Percentiles rank a stretch among this genome's conserved stretches.
Conservation (phyloP, 1,140 invertebrate genomes). For the Galleria mellonella region DNA sequence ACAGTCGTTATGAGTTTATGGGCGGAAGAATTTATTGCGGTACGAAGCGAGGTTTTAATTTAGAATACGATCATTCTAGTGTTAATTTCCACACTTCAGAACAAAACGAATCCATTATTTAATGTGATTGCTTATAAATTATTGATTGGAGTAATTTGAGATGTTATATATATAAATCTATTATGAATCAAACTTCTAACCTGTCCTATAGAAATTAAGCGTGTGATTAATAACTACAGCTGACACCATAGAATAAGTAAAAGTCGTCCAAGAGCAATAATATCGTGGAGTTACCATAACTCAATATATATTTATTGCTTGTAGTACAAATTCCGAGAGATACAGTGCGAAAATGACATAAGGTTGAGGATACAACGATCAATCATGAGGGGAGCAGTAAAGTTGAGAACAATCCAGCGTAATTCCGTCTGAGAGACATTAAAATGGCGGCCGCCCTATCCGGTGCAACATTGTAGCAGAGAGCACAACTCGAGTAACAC, state of each 20-base stretch:
- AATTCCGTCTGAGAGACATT: slow-evolving; percentile 71
- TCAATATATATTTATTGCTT: slow-evolving; percentile 64
- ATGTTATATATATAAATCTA: no score
- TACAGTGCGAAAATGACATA: slow-evolving; percentile 65
- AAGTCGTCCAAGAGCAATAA: slow-evolving; percentile 22
- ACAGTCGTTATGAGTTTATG: slow-evolving; percentile 63
- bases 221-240: slow-evolving; percentile 5
- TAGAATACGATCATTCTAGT: slow-evolving; percentile 53
- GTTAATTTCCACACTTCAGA: slow-evolving; percentile 51
- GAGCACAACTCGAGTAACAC: slow-evolving; percentile 31
- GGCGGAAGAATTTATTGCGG: slow-evolving; percentile 56
- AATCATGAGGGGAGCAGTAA: slow-evolving; percentile 66
- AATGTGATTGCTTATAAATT: background rate
- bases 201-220: slow-evolving; percentile 2
- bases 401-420: slow-evolving; percentile 71
- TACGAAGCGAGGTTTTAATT: slow-evolving; percentile 49
- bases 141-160: no score
- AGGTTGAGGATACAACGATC: slow-evolving; percentile 68
- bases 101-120: slow-evolving; percentile 6
- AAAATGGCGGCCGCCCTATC: slow-evolving; percentile 69
- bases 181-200: no score
- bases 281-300: slow-evolving; percentile 50
- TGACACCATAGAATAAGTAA: slow-evolving; percentile 2
- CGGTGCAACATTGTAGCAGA: slow-evolving; percentile 63
- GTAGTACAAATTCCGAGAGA: slow-evolving; percentile 62